These are phyloP conservation scores for Netelia melanura DNA, from an alignment of 2,888 invertebrate species.

Conservation along the genomic window DNA sequence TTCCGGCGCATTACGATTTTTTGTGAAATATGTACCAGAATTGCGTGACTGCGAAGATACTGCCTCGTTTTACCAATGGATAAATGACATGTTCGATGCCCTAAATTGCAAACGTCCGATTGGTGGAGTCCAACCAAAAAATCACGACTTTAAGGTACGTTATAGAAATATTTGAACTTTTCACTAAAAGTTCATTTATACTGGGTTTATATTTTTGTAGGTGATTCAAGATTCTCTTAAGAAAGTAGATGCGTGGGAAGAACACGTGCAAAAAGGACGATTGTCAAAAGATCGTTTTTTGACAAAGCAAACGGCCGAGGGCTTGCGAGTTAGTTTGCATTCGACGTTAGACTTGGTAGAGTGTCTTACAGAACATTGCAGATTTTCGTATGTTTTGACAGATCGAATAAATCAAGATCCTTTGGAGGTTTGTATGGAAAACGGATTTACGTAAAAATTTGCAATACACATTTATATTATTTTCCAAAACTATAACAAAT, in stretches of 20 bases:
- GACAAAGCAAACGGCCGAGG: constrained; percentile 69
- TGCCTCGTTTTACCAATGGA: constrained; percentile 66
- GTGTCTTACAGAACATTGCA: constrained; percentile 58
- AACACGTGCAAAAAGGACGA: constrained; percentile 51
- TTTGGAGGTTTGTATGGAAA: constrained; percentile 62
- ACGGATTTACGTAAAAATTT: neutral
- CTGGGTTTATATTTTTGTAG: neutral
- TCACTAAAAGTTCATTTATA: constrained; percentile 8
- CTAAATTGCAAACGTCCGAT: constrained; percentile 57
- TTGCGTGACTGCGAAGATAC: constrained; percentile 59
- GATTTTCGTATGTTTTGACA: constrained; percentile 66
- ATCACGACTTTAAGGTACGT: constrained; percentile 43
- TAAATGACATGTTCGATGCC: constrained; percentile 69
- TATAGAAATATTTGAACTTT: constrained; percentile 16
- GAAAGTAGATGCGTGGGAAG: constrained; percentile 59
- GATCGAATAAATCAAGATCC: constrained; percentile 71
- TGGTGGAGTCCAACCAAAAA: constrained; percentile 42
- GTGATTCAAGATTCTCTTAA: constrained; percentile 7
- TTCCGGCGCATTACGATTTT: constrained; percentile 53
- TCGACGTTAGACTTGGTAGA: constrained; percentile 67
- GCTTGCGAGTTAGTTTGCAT: constrained; percentile 65
- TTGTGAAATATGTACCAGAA: constrained; percentile 29
- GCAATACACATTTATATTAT: constrained; percentile 23
- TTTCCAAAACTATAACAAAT: constrained; percentile 60
- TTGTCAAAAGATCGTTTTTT: constrained; percentile 63